These are phyloP conservation scores for Ectemnius lituratus DNA, from an alignment of 2,888 invertebrate genomes.

Conservation along the genomic window DNA sequence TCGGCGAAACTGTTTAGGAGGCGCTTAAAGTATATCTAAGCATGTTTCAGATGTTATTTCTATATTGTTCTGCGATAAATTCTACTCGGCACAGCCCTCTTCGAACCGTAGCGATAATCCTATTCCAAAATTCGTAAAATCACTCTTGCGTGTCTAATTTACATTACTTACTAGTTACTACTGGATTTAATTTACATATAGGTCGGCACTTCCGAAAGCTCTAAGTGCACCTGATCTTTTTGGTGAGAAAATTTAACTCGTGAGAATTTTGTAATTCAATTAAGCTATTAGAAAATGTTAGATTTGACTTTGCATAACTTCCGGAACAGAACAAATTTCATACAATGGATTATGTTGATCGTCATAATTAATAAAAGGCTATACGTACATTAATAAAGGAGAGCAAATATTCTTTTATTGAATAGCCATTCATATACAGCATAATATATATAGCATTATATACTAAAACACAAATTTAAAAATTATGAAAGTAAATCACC, in stretches of 20 bases:
- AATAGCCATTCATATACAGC: too few relatives aligned
- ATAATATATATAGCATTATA: too few relatives aligned
- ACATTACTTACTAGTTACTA: constrained; percentile 31
- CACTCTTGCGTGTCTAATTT: constrained; percentile 15
- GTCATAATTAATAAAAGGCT: too few relatives aligned
- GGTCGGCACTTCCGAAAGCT: constrained; percentile 30
- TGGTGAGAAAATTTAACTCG: neutral
- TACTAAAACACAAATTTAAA: too few relatives aligned
- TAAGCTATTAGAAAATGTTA: too few relatives aligned
- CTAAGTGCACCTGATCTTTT: neutral
- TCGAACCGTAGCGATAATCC: constrained; percentile 36
- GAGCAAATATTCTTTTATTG: too few relatives aligned
- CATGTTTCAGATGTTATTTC: constrained; percentile 20
- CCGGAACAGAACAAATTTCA: too few relatives aligned
- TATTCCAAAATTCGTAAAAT: constrained; percentile 23
- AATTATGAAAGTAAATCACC: too few relatives aligned
- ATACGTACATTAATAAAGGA: too few relatives aligned
- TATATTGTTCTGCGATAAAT: constrained; percentile 37
- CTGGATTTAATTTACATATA: constrained; percentile 27
- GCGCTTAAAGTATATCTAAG: constrained; percentile 43
- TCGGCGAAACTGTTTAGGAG: constrained; percentile 35
- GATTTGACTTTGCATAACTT: too few relatives aligned
- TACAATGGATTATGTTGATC: too few relatives aligned
- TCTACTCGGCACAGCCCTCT: constrained; percentile 27
- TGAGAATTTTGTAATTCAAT: neutral